Percentiles rank a stretch among this genome's conserved stretches.
Evolutionary conservation across 2,797 vertebrate genomes (phyloP).

Genomic region (Leucoraja ocellata): DNA sequence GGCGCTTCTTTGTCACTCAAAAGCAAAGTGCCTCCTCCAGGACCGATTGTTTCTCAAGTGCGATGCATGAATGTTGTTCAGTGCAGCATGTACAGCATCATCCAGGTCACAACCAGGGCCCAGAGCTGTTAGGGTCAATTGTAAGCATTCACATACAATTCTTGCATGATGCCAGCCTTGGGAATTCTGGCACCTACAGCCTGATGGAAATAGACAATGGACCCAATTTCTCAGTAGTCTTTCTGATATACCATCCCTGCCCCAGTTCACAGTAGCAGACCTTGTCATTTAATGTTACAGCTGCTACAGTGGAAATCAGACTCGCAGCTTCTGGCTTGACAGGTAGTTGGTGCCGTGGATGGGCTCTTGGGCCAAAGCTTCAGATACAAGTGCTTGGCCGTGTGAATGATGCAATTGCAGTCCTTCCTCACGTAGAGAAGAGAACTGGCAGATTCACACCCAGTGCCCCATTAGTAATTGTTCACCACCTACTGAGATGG

Average conservation of each 20-base stretch:
- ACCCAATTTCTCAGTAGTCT: background rate
- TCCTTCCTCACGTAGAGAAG: too few relatives aligned
- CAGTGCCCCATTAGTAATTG: too few relatives aligned
- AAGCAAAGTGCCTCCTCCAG: background rate
- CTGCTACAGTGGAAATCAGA: too few relatives aligned
- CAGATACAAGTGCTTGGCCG: background rate
- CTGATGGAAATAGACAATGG: too few relatives aligned
- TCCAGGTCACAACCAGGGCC: too few relatives aligned
- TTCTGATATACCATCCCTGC: background rate
- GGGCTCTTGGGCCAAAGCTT: background rate
- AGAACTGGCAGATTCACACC: too few relatives aligned
- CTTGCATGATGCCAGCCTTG: background rate
- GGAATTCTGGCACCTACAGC: too few relatives aligned
- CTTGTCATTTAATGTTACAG: background rate
- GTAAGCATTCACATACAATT: background rate
- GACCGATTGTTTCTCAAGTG: background rate
- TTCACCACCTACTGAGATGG: too few relatives aligned
- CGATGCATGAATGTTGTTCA: background rate
- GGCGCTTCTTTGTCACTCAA: background rate
- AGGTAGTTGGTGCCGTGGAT: background rate
- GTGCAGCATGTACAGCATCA: background rate
- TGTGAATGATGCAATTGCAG: background rate
- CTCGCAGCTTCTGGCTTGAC: background rate
- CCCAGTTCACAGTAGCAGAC: background rate
- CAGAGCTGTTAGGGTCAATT: background rate